Evolutionary conservation across 2,797 vertebrate genomes (phyloP), one percentile per base, ranked within the genome.

Genomic region (Numenius phaeopus): DNA sequence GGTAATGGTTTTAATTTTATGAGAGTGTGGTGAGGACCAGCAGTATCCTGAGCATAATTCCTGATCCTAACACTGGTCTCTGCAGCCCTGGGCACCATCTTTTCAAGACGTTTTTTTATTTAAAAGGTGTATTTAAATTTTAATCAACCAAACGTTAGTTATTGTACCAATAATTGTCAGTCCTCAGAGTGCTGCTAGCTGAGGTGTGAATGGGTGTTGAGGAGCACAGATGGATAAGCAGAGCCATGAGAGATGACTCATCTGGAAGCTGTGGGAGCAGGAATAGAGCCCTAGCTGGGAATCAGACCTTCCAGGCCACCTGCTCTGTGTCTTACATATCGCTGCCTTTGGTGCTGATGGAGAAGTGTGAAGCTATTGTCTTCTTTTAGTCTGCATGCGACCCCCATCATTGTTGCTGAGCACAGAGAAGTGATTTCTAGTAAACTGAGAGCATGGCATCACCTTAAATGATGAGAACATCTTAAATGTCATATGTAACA

Each of bases 261-360:
- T n/a, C 19, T 40, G 21, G 47, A 76, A 88, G 40, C 4, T 32
- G 17, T 32, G 52, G 47, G 47, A 72, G 49, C 32, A 71, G 75
- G 37, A 80, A 52, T 8, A 46, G 47, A 87, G 44, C 64, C 27
- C 54, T 34, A 21, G n/a, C 37, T 0, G 0, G 39, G 44, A 77
- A 44, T 32, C 27, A 65, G 64, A 61, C 17, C 22, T 61, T 30
- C 27, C 55, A 83, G 59, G 23, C 49, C 76, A 79, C 49, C 26
- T 0, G 17, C 40, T 66, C 26, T 29, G 1, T 26, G 8, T 34
- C 29, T 39, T 30, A 24, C 9, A 1, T n/a, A 14, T 26, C 1
- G 0, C 32, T 2, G 2, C 44, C 14, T 47, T 65, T 17, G 8
- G 26, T 9, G 21, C 24, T 70, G 57, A 22, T 14, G 15, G 24